Evolutionary conservation across 2,797 vertebrate species (phyloP).

Genomic region (Oceanodroma leucorhoa): DNA sequence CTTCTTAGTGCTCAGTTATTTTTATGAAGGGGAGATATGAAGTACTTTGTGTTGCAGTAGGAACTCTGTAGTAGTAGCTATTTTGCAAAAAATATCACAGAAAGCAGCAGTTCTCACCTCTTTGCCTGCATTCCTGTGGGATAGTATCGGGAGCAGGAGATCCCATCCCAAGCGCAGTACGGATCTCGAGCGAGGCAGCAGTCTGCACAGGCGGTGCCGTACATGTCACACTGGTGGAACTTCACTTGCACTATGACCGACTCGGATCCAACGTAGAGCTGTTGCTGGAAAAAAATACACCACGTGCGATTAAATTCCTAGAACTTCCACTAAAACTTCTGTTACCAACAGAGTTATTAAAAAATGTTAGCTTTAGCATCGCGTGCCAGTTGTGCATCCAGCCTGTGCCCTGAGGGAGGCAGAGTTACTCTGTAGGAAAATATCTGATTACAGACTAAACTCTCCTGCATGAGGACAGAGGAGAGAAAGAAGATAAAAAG

Average conservation of each 20-base stretch:
- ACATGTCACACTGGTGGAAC: slow-evolving; percentile 93
- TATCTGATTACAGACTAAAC: background rate
- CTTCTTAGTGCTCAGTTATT: background rate
- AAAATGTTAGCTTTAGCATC: rapidly evolving
- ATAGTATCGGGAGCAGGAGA: slow-evolving; percentile 91
- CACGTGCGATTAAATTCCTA: background rate
- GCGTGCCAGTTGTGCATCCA: background rate
- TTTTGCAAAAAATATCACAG: background rate
- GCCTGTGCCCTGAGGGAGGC: slow-evolving; percentile 27
- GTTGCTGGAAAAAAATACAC: slow-evolving; percentile 82
- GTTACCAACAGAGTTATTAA: background rate
- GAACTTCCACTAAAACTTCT: background rate
- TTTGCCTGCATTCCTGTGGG: slow-evolving; percentile 87
- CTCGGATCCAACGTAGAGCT: slow-evolving; percentile 89
- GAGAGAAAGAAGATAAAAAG: background rate
- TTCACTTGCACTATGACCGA: slow-evolving; percentile 87
- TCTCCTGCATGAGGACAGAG: background rate
- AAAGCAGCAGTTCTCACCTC: slow-evolving; percentile 75
- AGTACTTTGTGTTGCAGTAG: background rate
- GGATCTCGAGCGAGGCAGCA: slow-evolving; percentile 96
- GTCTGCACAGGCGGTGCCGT: slow-evolving; percentile 91
- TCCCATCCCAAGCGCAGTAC: slow-evolving; percentile 96
- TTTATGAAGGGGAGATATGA: rapidly evolving
- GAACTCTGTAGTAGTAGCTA: background rate
- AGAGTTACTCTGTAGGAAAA: slow-evolving; percentile 24